Conservation (phyloP, 1,140 invertebrate genomes). For the Heliconius himera region DNA sequence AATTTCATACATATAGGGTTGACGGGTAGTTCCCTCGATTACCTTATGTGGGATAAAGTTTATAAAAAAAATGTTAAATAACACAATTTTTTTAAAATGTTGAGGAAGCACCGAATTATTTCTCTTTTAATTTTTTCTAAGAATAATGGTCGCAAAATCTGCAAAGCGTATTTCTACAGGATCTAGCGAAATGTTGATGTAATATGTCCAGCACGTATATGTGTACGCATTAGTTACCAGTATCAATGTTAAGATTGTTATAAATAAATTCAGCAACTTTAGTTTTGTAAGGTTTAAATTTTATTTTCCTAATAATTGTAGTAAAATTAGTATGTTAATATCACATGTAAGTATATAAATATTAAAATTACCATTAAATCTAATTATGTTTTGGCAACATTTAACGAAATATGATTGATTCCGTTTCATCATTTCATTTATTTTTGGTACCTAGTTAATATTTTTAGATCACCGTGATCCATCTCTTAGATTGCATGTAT, state of each 20-base stretch:
- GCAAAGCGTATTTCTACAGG: neutral
- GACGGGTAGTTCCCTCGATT: too few relatives aligned
- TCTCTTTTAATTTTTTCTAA: neutral
- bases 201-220: neutral
- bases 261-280: neutral
- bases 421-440: slow-evolving; percentile 5
- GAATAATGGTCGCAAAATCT: neutral
- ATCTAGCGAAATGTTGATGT: neutral
- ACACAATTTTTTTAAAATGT: neutral
- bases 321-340: slow-evolving; percentile 1
- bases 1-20: too few relatives aligned
- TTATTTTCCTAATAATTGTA: neutral
- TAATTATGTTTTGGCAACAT: slow-evolving; percentile 27
- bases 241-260: neutral
- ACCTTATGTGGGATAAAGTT: too few relatives aligned
- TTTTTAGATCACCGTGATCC: neutral
- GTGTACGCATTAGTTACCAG: neutral
- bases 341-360: neutral
- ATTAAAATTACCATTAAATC: slow-evolving; percentile 14
- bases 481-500: neutral
- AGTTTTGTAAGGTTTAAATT: neutral
- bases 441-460: neutral
- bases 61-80: too few relatives aligned
- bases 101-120: neutral
- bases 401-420: slow-evolving; percentile 24